Percentiles rank a stretch among this genome's conserved stretches.
phyloP scores from a whole-genome alignment of 1,140 invertebrate genomes.

The Rhysida immarginata region DNA sequence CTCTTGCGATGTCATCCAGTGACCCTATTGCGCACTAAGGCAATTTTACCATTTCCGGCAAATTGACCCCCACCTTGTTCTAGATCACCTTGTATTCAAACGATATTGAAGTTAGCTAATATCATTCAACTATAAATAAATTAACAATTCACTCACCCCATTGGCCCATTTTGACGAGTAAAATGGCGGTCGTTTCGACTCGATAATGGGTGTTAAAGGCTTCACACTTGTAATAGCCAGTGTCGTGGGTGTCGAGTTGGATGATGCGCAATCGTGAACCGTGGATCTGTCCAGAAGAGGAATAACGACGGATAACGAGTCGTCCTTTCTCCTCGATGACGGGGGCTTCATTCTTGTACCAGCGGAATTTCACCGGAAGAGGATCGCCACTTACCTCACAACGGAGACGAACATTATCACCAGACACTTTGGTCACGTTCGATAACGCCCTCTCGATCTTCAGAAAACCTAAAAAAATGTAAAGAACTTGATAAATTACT shows the following conservation, averaged over 20 bases:
- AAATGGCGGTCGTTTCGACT: conserved; percentile 41
- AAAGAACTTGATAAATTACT: too few relatives aligned
- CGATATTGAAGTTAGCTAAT: too few relatives aligned
- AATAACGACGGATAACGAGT: conserved; percentile 33
- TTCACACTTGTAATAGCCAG: conserved; percentile 51
- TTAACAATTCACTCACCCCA: too few relatives aligned
- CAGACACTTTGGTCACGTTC: neutral
- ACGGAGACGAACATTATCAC: neutral
- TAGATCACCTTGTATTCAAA: too few relatives aligned
- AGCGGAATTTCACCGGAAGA: conserved; percentile 31
- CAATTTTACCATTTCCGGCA: too few relatives aligned
- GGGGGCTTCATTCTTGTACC: conserved; percentile 50
- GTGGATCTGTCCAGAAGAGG: conserved; percentile 12
- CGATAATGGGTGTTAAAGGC: conserved; percentile 41
- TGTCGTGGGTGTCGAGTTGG: conserved; percentile 45
- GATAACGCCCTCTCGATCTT: neutral
- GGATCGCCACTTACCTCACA: neutral
- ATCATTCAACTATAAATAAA: too few relatives aligned
- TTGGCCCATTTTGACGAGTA: conserved; percentile 41
- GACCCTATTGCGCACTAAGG: too few relatives aligned
- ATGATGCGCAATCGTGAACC: conserved; percentile 41
- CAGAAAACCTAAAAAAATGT: neutral
- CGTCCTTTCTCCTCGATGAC: conserved; percentile 36
- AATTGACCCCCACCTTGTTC: too few relatives aligned
- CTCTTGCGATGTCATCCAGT: too few relatives aligned